Evolutionary conservation across 2,888 invertebrate species (phyloP), one percentile per base, ranked within the genome.

Genomic region (Pterostichus niger): DNA sequence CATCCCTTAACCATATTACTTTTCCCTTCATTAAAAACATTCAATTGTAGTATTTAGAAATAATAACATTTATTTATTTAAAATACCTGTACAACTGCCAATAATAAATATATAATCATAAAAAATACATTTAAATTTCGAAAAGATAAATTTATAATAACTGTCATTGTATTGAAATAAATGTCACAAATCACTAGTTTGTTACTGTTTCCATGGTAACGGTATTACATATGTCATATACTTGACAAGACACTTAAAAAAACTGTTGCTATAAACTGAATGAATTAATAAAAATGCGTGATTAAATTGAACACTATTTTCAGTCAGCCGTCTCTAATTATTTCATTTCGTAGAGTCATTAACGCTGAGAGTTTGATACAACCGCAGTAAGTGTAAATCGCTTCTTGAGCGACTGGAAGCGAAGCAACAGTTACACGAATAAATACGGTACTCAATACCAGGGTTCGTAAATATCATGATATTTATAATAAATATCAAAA

Each of bases 1-100:
- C 88, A 85, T 17, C 44, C 17, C 68, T 15, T 10, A 13, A 0
- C 44, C 40, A 11, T 5, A 71, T 15, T 6, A 15, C 4, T 71
- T 71, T 71, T 17, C 44, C 44, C 68, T 71, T 17, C n/a, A 49
- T 5, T 5, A 31, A 56, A 56, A 71, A 71, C 15, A 15, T 10
- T 71, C n/a, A 56, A 6, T 56, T 49, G 2, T 49, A 49, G 0
- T n/a, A n/a, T 56, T 15, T 13, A 6, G 87, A 13, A 9, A 17
- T 68, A 31, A 40, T 5, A 3, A 10, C 2, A 40, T 33, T 31
- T 7, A 13, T 11, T 68, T 7, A 31, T 54, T 6, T 52, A n/a
- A 33, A 52, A 33, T 77, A 54, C 77, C 40, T 56, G 76, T 31
- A n/a, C 17, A 13, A 59, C 44, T 10, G 35, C 35, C 15, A 77